phyloP scores from a whole-genome alignment of 2,797 vertebrate species.

The Epinephelus coioides region DNA sequence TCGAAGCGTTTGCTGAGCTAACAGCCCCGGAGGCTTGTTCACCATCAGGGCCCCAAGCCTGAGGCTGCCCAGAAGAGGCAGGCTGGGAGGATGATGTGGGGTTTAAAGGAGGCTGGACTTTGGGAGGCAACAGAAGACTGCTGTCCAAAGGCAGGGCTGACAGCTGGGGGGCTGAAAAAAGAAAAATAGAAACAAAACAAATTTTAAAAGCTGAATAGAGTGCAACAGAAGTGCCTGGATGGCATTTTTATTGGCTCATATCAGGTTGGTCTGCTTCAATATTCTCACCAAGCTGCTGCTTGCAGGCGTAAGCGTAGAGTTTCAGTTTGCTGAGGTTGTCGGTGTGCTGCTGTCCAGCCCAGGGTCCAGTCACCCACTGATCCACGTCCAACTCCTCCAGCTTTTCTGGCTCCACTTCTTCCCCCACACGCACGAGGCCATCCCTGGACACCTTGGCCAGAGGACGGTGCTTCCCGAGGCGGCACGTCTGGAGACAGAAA shows the following conservation, averaged over 20 bases:
- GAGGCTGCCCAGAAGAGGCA: slow-evolving; percentile 71
- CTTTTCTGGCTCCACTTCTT: slow-evolving; percentile 85
- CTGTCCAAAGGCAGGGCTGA: slow-evolving; percentile 92
- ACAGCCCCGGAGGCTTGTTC: slow-evolving; percentile 68
- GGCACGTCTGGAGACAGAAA: slow-evolving; percentile 88
- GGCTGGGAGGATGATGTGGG: slow-evolving; percentile 67
- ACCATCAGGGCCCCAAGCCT: slow-evolving; percentile 83
- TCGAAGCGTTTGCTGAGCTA: slow-evolving; percentile 80
- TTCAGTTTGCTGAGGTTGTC: slow-evolving; percentile 96
- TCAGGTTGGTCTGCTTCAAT: neutral
- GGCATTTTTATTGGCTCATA: neutral
- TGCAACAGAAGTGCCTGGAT: neutral
- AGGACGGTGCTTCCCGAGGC: slow-evolving; percentile 97
- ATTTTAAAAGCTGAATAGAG: neutral
- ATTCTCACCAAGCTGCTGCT: slow-evolving; percentile 92
- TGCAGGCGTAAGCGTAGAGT: slow-evolving; percentile 95
- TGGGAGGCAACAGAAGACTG: slow-evolving; percentile 92
- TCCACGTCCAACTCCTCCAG: slow-evolving; percentile 90
- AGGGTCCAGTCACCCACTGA: slow-evolving; percentile 92
- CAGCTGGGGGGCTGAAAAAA: slow-evolving; percentile 91
- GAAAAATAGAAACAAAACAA: neutral
- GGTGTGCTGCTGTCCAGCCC: slow-evolving; percentile 92
- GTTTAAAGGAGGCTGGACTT: slow-evolving; percentile 83
- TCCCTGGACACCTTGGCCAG: slow-evolving; percentile 94
- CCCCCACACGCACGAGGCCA: slow-evolving; percentile 93